Evolutionary conservation across 2,888 invertebrate species (phyloP).

Genomic region (Lepetodrilus schrolli): DNA sequence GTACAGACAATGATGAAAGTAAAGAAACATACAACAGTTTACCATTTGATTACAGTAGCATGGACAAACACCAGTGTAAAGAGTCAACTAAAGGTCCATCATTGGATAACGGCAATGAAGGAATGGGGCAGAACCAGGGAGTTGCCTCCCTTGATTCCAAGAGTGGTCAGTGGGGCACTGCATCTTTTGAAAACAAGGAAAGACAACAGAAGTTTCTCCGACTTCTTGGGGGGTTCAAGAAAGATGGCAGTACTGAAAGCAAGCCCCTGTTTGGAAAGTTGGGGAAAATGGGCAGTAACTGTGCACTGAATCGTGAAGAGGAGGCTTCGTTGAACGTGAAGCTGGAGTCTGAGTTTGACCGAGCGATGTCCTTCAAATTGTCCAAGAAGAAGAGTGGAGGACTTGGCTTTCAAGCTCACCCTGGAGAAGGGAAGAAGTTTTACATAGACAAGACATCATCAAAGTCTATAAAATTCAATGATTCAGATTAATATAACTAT

Average conservation of each 20-base stretch:
- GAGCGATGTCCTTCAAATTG: slow-evolving; percentile 51
- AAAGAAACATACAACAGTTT: no score
- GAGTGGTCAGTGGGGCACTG: slow-evolving; percentile 59
- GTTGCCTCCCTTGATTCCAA: no score
- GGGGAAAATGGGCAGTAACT: slow-evolving; percentile 35
- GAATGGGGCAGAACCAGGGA: neutral
- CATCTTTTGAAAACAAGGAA: slow-evolving; percentile 45
- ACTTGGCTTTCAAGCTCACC: slow-evolving; percentile 54
- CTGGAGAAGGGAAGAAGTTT: slow-evolving; percentile 58
- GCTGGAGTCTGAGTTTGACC: slow-evolving; percentile 54
- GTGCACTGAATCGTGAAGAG: slow-evolving; percentile 48
- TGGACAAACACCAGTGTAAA: neutral
- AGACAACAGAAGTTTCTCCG: slow-evolving; percentile 58
- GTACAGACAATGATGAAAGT: no score
- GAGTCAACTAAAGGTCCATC: neutral
- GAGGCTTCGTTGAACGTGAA: slow-evolving; percentile 47
- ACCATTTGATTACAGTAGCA: no score
- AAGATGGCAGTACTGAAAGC: slow-evolving; percentile 30
- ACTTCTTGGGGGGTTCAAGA: slow-evolving; percentile 58
- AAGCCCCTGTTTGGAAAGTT: slow-evolving; percentile 21
- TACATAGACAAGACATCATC: slow-evolving; percentile 51
- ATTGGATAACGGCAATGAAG: neutral
- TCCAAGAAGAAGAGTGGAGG: slow-evolving; percentile 55
- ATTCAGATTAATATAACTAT: slow-evolving; percentile 31
- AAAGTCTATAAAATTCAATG: slow-evolving; percentile 61